Evolutionary conservation across 2,797 vertebrate species (phyloP).

Genomic region (Pseudochaenichthys georgianus): DNA sequence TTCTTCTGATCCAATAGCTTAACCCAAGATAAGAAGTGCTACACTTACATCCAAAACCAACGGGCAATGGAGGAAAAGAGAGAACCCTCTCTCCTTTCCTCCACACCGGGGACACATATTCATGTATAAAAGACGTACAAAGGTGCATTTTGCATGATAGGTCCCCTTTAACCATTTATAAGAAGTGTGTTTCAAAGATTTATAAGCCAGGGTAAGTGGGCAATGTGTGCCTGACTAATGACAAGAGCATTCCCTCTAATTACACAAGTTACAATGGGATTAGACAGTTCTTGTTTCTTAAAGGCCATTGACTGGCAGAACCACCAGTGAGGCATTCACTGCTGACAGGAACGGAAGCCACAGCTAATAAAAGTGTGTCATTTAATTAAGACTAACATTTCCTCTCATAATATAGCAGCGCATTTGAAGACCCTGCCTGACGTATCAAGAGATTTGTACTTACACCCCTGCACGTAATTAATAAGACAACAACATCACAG

Average conservation of each 20-base stretch:
- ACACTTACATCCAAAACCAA: background rate
- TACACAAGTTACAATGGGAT: conserved; percentile 79
- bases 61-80: background rate
- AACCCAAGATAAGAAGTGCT: no score
- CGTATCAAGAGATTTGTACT: conserved; percentile 71
- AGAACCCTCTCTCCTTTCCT: no score
- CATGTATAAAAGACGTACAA: no score
- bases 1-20: no score
- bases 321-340: conserved; percentile 34
- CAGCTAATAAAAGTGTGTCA: conserved; percentile 68
- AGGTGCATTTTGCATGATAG: no score
- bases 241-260: conserved; percentile 67
- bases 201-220: conserved; percentile 65
- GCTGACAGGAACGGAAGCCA: conserved; percentile 49
- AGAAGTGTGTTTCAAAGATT: conserved; percentile 66
- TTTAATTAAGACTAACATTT: conserved; percentile 74
- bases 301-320: conserved; percentile 57
- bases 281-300: conserved; percentile 60
- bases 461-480: conserved; percentile 72
- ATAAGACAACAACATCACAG: conserved; percentile 73
- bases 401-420: conserved; percentile 59
- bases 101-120: no score
- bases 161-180: conserved; percentile 45
- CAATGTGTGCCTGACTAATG: conserved; percentile 71
- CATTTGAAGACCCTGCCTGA: conserved; percentile 52